Evolutionary conservation across 2,888 invertebrate species (phyloP).

Genomic region (Tenthredo notha): DNA sequence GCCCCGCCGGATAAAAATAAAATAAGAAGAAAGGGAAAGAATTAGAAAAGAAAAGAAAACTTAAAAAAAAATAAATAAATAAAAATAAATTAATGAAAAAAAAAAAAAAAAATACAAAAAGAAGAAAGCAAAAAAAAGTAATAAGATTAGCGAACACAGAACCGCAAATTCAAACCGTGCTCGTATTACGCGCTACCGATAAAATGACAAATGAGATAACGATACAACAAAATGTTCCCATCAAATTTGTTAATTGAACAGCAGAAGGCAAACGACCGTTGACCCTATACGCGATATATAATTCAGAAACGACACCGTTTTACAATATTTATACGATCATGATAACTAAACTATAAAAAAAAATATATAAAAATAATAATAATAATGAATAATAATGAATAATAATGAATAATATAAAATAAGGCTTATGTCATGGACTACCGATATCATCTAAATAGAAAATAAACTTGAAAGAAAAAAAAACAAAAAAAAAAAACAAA

Average conservation of each 20-base stretch:
- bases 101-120: background rate
- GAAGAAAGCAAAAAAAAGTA: background rate
- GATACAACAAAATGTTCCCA: background rate
- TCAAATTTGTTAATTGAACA: conserved; percentile 22
- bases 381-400: conserved; percentile 48
- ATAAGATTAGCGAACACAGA: conserved; percentile 28
- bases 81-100: too few relatives aligned
- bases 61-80: conserved; percentile 30
- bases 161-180: background rate
- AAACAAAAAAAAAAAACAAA: conserved; percentile 59
- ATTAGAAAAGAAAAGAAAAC: conserved; percentile 59
- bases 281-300: conserved; percentile 3
- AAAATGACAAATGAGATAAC: background rate
- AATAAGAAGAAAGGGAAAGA: conserved; percentile 59
- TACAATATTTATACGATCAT: conserved; percentile 29
- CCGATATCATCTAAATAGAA: conserved; percentile 11
- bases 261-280: background rate
- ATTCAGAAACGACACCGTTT: conserved; percentile 20
- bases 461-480: conserved; percentile 49
- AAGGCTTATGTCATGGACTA: conserved; percentile 44
- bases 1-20: conserved; percentile 37
- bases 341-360: conserved; percentile 27
- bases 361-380: conserved; percentile 42
- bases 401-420: conserved; percentile 47
- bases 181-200: conserved; percentile 5